Evolutionary conservation across 2,888 invertebrate species (phyloP).

Genomic region (Allolobophora icterica): DNA sequence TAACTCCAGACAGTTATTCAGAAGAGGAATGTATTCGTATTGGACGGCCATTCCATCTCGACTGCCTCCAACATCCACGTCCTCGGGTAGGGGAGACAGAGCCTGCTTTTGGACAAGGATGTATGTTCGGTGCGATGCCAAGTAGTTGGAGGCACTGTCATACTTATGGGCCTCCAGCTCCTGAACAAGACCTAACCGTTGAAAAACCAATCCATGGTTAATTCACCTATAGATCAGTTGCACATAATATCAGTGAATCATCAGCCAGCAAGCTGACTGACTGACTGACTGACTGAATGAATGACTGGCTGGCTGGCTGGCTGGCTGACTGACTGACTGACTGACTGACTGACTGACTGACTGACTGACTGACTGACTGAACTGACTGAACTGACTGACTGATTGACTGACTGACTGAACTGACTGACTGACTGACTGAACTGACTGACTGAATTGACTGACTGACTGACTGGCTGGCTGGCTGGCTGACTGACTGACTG

Average conservation of each 20-base stretch:
- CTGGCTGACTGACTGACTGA: not conserved
- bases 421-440: too few relatives aligned
- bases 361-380: too few relatives aligned
- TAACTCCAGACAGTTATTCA: conserved; percentile 8
- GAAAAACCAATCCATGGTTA: not conserved
- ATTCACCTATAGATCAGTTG: not conserved
- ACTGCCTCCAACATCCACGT: not conserved
- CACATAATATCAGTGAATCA: not conserved
- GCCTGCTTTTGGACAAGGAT: conserved; percentile 61
- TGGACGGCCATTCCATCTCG: not conserved
- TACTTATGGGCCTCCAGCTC: conserved; percentile 61
- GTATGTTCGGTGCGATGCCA: conserved; percentile 61
- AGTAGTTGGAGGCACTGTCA: conserved; percentile 60
- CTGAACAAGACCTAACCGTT: conserved; percentile 58
- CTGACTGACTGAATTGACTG: too few relatives aligned
- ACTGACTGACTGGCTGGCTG: too few relatives aligned
- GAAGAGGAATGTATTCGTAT: conserved; percentile 13
- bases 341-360: too few relatives aligned
- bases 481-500: too few relatives aligned
- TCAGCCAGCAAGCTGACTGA: not conserved
- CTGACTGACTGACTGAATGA: not conserved
- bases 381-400: too few relatives aligned
- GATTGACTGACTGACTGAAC: too few relatives aligned
- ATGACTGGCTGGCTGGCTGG: not conserved
- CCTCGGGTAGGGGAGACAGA: not conserved